phyloP scores from a whole-genome alignment of 2,888 invertebrate genomes.

The Minunthozetes semirufus region DNA sequence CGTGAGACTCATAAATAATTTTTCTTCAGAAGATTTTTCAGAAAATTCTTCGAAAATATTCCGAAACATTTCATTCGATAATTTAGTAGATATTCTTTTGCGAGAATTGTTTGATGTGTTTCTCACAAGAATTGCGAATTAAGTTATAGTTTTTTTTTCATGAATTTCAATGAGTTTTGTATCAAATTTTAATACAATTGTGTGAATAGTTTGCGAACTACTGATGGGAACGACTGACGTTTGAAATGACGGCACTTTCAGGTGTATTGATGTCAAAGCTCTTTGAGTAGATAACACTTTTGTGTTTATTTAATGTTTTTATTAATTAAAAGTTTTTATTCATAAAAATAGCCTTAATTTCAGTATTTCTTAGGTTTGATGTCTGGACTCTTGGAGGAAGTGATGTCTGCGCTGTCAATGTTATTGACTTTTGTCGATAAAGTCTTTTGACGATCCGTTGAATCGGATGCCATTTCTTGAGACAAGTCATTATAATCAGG shows the following conservation, averaged over 20 bases:
- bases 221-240: neutral
- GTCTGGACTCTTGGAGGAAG: neutral
- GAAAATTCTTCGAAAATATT: too few relatives aligned
- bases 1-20: too few relatives aligned
- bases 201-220: too few relatives aligned
- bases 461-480: neutral
- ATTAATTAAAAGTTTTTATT: neutral
- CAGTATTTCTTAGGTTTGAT: neutral
- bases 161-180: too few relatives aligned
- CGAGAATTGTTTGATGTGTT: too few relatives aligned
- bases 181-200: too few relatives aligned
- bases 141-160: too few relatives aligned
- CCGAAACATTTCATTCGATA: too few relatives aligned
- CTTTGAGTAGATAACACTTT: neutral
- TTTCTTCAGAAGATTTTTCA: too few relatives aligned
- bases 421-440: neutral
- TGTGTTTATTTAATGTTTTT: neutral
- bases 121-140: too few relatives aligned
- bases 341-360: neutral
- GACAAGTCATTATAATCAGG: neutral
- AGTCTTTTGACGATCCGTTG: neutral
- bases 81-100: too few relatives aligned
- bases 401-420: neutral
- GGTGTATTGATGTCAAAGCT: constrained; percentile 16
- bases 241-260: neutral